Percentiles rank a stretch among this genome's conserved stretches.
phyloP scores from a whole-genome alignment of 2,888 invertebrate genomes.

The Oegoconia quadripuncta region DNA sequence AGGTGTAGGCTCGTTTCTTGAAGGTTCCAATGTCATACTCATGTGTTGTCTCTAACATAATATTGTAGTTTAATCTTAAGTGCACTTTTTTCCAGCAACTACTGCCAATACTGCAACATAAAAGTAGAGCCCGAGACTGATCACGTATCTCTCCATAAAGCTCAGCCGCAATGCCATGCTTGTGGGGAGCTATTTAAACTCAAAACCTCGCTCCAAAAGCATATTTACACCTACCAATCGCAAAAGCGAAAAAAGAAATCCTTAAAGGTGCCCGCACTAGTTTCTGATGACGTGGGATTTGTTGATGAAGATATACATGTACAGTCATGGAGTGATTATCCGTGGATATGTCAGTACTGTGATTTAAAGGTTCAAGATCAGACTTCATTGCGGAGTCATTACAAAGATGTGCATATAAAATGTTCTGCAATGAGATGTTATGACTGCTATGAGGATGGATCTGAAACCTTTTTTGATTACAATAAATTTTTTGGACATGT shows the following conservation, averaged over 20 bases:
- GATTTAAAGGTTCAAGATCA: neutral
- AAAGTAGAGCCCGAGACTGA: neutral
- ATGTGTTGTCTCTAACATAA: too few species aligned
- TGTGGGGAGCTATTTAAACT: neutral
- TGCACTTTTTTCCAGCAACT: neutral
- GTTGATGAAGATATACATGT: neutral
- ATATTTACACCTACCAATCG: neutral
- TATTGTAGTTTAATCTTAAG: too few species aligned
- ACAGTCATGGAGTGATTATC: conserved; percentile 1
- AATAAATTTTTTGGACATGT: neutral
- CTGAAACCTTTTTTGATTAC: neutral
- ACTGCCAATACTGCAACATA: neutral
- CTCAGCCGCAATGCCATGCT: neutral
- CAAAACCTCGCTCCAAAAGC: neutral
- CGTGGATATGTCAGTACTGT: conserved; percentile 2
- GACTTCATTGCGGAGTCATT: neutral
- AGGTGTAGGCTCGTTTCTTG: too few species aligned
- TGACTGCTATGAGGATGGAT: too few species aligned
- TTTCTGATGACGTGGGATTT: too few species aligned
- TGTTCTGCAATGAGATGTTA: neutral
- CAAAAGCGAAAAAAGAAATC: neutral
- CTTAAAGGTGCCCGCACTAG: neutral
- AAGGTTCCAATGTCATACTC: too few species aligned
- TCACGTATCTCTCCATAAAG: neutral
- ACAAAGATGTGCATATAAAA: neutral